Evolutionary conservation across 2,797 vertebrate genomes (phyloP), one percentile per base, ranked within the genome.

Genomic region (Aphelocoma californica): DNA sequence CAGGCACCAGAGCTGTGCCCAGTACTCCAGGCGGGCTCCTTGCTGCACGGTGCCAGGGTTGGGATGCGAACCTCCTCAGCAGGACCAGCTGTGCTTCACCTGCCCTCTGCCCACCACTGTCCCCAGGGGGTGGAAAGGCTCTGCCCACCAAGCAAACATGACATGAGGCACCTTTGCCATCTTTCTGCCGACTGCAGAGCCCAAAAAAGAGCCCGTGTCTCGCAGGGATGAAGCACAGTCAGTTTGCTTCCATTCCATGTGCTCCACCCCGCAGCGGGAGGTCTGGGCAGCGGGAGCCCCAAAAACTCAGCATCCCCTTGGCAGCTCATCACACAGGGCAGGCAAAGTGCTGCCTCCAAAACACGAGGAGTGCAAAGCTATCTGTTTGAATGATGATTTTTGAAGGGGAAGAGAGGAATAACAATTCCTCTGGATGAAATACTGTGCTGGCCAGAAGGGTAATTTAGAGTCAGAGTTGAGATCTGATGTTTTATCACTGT

Each of bases 381-480:
- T 29, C 2, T 0, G 25, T 38, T 77, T 54, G 18, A 91, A 45
- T 14, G 26, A 42, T 44, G 73, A 44, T 54, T 88, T 73, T 44
- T 78, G 69, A 85, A 83, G 75, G 47, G 34, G 40, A 75, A 66
- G 42, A 86, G 69, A 79, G 51, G 32, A 85, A 57, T 79, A 80
- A 38, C 23, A 50, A 28, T 67, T 80, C 58, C 66, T 65, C 51
- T 45, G 78, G 73, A 47, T 81, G 73, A 88, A 90, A 78, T 36
- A 62, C 56, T 42, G 44, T 21, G 16, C 61, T 58, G 89, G 32
- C 32, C 94, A 87, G 77, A 80, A 71, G 64, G 67, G 67, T 82
- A 95, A 92, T 90, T 90, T 20, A n/a, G 73, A 70, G 81, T 82
- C 81, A 69, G 77, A 31, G 65, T 44, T 51, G 90, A 94, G 89